Evolutionary conservation across 2,888 invertebrate species (phyloP).

Genomic region (Panopea generosa): DNA sequence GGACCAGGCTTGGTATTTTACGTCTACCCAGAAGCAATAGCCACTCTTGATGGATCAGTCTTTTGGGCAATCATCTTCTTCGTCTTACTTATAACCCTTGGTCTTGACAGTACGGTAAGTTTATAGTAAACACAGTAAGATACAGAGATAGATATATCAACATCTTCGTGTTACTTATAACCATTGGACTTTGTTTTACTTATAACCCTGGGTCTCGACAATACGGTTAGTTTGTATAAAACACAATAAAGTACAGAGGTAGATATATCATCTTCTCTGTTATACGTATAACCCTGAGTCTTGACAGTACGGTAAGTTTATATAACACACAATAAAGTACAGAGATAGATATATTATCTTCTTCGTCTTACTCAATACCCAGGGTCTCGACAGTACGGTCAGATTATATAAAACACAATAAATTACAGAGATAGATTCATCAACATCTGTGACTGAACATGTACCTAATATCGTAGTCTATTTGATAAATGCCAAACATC

Average conservation of each 20-base stretch:
- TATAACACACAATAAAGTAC: too few relatives aligned
- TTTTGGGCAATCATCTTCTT: slow-evolving; percentile 99
- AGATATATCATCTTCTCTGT: slow-evolving; percentile 99
- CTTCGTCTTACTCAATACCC: too few relatives aligned
- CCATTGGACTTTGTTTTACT: too few relatives aligned
- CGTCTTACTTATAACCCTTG: slow-evolving; percentile 97
- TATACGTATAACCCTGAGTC: slow-evolving; percentile 94
- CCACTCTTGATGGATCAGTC: slow-evolving; percentile 96
- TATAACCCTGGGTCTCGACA: slow-evolving; percentile 91
- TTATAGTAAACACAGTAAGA: too few relatives aligned
- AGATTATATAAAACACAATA: too few relatives aligned
- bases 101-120: slow-evolving; percentile 86
- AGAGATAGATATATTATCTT: too few relatives aligned
- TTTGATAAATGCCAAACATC: too few relatives aligned
- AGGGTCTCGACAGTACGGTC: slow-evolving; percentile 88
- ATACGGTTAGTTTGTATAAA: slow-evolving; percentile 85
- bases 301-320: slow-evolving; percentile 86
- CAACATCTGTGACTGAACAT: too few relatives aligned
- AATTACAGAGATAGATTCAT: too few relatives aligned
- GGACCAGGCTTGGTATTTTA: slow-evolving; percentile 96
- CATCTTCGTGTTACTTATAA: slow-evolving; percentile 98
- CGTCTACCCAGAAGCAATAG: slow-evolving; percentile 98
- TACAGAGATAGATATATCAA: too few relatives aligned
- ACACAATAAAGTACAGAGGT: too few relatives aligned
- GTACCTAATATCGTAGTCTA: too few relatives aligned